Evolutionary conservation across 2,888 invertebrate genomes (phyloP), one percentile per base, ranked within the genome.

Genomic region (Dicycla oo): DNA sequence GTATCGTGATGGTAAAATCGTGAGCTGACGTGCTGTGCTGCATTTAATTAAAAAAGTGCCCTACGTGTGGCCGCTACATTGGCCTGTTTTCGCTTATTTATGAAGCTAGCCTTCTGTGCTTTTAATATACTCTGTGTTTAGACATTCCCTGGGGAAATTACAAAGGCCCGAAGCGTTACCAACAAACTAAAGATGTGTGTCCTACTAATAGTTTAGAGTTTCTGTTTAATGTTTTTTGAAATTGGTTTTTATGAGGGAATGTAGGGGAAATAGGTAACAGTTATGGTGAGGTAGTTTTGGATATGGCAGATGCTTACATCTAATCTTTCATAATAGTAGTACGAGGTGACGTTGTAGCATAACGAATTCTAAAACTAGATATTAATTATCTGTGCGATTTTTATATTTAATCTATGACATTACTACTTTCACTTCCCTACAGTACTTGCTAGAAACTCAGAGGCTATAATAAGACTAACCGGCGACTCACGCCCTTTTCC

Each of bases 61-160:
- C 5, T 11, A 18, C 3, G 23, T 18, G 23, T 23, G 18, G 11
- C 4, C 58, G 1, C 10, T 23, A 18, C 6, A 2, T 60, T 18
- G 6, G 11, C 2, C 7, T 26, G 7, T 11, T 26, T 43, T 43
- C 3, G 23, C 20, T 11, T 1, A 11, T 26, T 61, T 8, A 30
- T 30, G 3, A 7, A 45, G 0, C 3, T 34, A 7, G 15, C 57
- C 69, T 73, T 68, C 73, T 68, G 57, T 7, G 4, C 0, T 1
- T 13, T 10, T 60, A 23, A 15, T 20, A 4, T 60, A 13, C 45
- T 30, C 20, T 30, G 51, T 47, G 40, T 10, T 43, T 18, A 20
- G 15, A 40, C 3, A 2, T 11, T 74, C 84, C 79, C 84, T 15
- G 11, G 84, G 84, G 84, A 84, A 84, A 84, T 84, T 75, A 84